phyloP scores from a whole-genome alignment of 2,888 invertebrate species.

The Drosophila niveifrons region DNA sequence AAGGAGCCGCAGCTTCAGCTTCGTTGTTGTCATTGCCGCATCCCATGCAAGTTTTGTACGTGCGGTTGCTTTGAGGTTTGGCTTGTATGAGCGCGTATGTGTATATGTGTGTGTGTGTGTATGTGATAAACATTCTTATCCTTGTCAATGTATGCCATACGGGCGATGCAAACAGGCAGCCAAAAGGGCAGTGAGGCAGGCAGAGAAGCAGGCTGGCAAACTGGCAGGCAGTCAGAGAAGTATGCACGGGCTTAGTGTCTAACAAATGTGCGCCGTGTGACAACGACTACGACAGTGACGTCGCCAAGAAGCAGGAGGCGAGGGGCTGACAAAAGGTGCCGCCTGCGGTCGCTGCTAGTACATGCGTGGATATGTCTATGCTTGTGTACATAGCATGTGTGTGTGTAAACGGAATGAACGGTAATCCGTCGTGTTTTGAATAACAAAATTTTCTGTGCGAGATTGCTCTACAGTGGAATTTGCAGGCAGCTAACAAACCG shows the following conservation, averaged over 20 bases:
- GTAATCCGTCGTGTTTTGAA: conserved; percentile 83
- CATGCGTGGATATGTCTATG: conserved; percentile 17
- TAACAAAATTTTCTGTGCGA: conserved; percentile 76
- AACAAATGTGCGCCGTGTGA: conserved; percentile 79
- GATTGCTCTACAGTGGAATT: conserved; percentile 73
- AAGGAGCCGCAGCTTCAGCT: conserved; percentile 53
- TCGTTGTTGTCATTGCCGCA: conserved; percentile 59
- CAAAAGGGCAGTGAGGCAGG: conserved; percentile 31
- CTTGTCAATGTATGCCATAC: conserved; percentile 52
- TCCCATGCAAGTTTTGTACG: conserved; percentile 74
- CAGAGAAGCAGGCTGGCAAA: neutral
- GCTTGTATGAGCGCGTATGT: conserved; percentile 49
- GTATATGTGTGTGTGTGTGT: conserved; percentile 40
- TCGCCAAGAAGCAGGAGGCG: neutral
- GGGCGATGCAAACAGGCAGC: conserved; percentile 10
- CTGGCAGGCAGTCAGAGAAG: conserved; percentile 49
- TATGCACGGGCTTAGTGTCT: conserved; percentile 74
- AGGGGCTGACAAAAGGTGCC: conserved; percentile 55
- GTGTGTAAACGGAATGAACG: conserved; percentile 80
- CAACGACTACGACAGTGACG: conserved; percentile 57
- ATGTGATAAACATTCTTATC: conserved; percentile 82
- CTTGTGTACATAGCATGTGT: conserved; percentile 35
- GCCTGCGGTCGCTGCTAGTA: conserved; percentile 60
- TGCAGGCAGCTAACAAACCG: conserved; percentile 78
- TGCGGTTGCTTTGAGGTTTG: conserved; percentile 78